phyloP scores from a whole-genome alignment of 2,797 vertebrate genomes.

The Pogonophryne albipinna region DNA sequence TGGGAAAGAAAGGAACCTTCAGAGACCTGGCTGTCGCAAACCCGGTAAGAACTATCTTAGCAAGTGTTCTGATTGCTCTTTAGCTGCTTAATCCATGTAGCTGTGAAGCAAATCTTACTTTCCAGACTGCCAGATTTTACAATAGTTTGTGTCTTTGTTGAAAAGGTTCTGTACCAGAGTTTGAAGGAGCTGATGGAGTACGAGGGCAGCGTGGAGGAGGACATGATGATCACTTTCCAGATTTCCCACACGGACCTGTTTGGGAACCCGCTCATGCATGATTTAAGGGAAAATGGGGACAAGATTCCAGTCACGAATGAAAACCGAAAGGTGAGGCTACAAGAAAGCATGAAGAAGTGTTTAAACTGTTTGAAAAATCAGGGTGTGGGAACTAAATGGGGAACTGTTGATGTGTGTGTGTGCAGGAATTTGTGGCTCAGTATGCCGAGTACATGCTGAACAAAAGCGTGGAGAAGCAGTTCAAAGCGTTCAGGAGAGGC shows the following conservation, averaged over 20 bases:
- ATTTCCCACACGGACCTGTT: conserved; percentile 98
- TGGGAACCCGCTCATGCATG: conserved; percentile 96
- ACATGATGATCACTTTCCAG: conserved; percentile 99
- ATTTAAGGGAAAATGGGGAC: conserved; percentile 97
- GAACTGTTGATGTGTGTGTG: conserved; percentile 15
- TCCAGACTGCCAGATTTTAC: too few relatives aligned
- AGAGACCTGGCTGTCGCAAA: conserved; percentile 96
- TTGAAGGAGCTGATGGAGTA: conserved; percentile 95
- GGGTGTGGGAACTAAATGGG: too few relatives aligned
- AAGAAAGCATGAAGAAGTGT: background rate
- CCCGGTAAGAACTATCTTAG: conserved; percentile 86
- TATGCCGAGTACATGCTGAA: conserved; percentile 99
- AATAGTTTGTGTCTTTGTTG: conserved; percentile 6
- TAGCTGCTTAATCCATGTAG: background rate
- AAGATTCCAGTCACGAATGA: conserved; percentile 98
- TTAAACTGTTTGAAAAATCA: background rate
- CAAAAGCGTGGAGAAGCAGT: conserved; percentile 99
- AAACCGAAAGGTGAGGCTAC: conserved; percentile 92
- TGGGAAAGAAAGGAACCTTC: conserved; percentile 99
- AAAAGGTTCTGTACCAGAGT: conserved; percentile 95
- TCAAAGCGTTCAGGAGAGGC: conserved; percentile 98
- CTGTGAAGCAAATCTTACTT: too few relatives aligned
- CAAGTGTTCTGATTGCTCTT: background rate
- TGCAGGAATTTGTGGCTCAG: conserved; percentile 96
- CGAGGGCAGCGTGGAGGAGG: conserved; percentile 97